Conservation (phyloP, 2,888 invertebrate species). For the Nephrotoma guestfalica region DNA sequence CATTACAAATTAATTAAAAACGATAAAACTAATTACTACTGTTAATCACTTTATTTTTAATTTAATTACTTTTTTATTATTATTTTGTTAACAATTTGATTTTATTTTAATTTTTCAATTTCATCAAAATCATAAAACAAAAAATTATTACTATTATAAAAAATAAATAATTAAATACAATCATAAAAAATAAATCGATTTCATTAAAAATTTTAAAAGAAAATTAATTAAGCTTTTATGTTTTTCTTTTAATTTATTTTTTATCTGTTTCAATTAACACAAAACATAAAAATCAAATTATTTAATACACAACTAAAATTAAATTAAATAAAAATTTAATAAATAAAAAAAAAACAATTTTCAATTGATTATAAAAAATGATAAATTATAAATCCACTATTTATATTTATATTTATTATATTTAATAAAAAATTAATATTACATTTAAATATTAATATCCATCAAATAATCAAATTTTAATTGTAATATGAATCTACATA, state of each 20-base stretch:
- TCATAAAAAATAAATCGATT: neutral
- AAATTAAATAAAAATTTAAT: neutral
- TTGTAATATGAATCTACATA: neutral
- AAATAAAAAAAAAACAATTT: neutral
- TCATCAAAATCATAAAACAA: neutral
- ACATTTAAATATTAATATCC: neutral
- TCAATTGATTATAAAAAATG: neutral
- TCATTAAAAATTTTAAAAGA: neutral
- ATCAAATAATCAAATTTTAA: neutral
- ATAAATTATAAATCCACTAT: neutral
- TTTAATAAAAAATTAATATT: neutral
- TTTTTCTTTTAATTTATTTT: neutral
- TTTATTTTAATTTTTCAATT: neutral
- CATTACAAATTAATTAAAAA: neutral
- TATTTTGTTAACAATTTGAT: neutral
- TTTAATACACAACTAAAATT: neutral
- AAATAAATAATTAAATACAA: neutral
- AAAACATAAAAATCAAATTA: neutral
- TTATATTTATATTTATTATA: neutral
- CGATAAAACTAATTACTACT: neutral
- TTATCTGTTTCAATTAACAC: neutral
- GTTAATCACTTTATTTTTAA: neutral
- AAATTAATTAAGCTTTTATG: neutral
- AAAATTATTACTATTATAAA: neutral
- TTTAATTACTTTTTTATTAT: neutral